Conservation (phyloP, 2,113 vertebrate genomes). For the Henicopernis longicauda region DNA sequence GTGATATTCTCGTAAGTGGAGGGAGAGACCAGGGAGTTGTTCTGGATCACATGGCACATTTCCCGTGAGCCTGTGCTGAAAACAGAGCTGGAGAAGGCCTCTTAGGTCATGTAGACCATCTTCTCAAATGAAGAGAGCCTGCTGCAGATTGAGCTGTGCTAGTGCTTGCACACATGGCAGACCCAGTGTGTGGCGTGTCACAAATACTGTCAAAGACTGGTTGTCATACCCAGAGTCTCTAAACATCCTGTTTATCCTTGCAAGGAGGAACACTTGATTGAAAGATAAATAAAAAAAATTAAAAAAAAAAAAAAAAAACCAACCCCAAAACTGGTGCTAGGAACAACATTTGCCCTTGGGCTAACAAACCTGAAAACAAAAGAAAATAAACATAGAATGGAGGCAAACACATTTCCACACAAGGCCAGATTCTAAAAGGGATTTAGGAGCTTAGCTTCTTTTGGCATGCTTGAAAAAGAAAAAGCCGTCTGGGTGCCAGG, state of each 20-base stretch:
- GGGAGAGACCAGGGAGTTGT: background rate
- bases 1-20: background rate
- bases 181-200: conserved; percentile 33
- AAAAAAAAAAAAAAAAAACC: background rate
- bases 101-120: background rate
- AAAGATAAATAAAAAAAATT: conserved; percentile 53
- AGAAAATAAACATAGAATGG: conserved; percentile 50
- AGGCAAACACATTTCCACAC: conserved; percentile 56
- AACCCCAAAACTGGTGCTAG: conserved; percentile 19
- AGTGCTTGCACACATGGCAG: background rate
- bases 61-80: background rate
- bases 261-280: conserved; percentile 50
- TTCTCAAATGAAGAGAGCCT: background rate
- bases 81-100: background rate
- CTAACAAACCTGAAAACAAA: conserved; percentile 64
- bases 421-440: conserved; percentile 35
- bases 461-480: conserved; percentile 41
- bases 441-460: conserved; percentile 59
- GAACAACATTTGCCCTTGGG: conserved; percentile 33
- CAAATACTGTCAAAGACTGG: conserved; percentile 38
- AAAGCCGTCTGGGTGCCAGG: conserved; percentile 12
- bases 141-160: background rate
- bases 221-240: conserved; percentile 38
- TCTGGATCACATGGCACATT: background rate
- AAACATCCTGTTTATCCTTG: conserved; percentile 57